These are phyloP conservation scores for Lacanobia oleracea DNA, from an alignment of 2,888 invertebrate species.

Conservation along the genomic window DNA sequence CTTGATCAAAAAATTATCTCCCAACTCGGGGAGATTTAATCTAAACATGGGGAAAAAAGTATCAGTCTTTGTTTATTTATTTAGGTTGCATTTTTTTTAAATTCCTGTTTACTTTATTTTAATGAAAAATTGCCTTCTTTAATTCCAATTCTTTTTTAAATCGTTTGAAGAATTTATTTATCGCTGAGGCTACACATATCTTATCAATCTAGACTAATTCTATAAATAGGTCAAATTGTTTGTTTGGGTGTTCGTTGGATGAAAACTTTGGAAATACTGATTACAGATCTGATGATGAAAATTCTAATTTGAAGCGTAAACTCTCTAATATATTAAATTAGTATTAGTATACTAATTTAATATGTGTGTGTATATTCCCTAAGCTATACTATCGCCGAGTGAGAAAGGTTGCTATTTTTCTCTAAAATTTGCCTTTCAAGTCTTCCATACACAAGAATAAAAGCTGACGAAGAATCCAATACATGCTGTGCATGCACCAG, in stretches of 20 bases:
- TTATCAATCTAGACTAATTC: not conserved
- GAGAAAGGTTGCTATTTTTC: not conserved
- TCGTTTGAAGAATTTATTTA: not conserved
- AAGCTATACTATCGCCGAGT: not conserved
- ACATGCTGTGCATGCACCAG: no score
- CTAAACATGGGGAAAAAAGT: not conserved
- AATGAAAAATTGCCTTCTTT: not conserved
- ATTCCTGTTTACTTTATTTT: not conserved
- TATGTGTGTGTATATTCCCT: no score
- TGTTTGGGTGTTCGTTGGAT: not conserved
- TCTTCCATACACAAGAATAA: no score
- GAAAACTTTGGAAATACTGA: not conserved
- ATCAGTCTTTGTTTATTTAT: not conserved
- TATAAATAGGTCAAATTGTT: not conserved
- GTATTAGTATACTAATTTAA: no score
- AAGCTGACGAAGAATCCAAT: no score
- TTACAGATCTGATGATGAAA: not conserved
- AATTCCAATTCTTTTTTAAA: not conserved
- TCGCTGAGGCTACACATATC: not conserved
- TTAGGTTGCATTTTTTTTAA: not conserved
- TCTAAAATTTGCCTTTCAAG: not conserved
- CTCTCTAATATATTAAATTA: no score
- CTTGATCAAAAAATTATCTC: slow-evolving; percentile 47
- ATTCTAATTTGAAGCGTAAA: no score
- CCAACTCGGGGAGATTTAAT: slow-evolving; percentile 51